Evolutionary conservation across 2,113 vertebrate species (phyloP), one percentile per base, ranked within the genome.

Genomic region (Cacatua alba): DNA sequence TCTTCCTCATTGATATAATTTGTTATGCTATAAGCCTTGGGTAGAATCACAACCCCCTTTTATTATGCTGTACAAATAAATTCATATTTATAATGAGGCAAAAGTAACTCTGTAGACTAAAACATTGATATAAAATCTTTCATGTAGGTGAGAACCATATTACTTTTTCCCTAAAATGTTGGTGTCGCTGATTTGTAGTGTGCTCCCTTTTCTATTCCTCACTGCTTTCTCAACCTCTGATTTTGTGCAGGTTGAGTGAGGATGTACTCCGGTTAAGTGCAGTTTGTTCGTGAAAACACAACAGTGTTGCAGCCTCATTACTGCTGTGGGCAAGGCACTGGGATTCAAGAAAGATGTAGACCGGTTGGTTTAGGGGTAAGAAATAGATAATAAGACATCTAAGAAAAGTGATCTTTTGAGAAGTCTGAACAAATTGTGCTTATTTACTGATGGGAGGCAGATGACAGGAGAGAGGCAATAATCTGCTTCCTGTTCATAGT

Each of bases 341-440:
- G 41, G 44, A 21, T 65, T 88, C 49, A 29, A n/a, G 23, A 81
- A 70, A 33, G 10, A 33, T 51, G 11, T 25, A 26, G n/a, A 28
- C 17, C 10, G 28, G 7, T 17, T 80, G 17, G 23, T 78, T 71
- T 84, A 37, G 29, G 25, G 65, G 20, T 64, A 64, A 35, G 39
- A 75, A 60, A 24, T 3, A 0, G 31, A 29, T 59, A 80, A 55
- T 31, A 57, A 67, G 12, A 25, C 0, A 1, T 68, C 17, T 68
- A 68, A 64, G 65, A 75, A 67, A 75, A 67, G 33, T 60, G 43
- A 60, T 48, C 35, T 79, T 86, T 70, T 39, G 29, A 52, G 52
- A 71, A 79, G 7, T 55, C 31, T 71, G 76, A 83, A 51, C 0
- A 0, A 90, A 60, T 64, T 1, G 7, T 2, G 2, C 39, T 71